A percentile compares a stretch with the other conserved stretches of the same genome.
Conservation (phyloP, 2,888 invertebrate genomes). For the Caenorhabditis sulstoni region DNA sequence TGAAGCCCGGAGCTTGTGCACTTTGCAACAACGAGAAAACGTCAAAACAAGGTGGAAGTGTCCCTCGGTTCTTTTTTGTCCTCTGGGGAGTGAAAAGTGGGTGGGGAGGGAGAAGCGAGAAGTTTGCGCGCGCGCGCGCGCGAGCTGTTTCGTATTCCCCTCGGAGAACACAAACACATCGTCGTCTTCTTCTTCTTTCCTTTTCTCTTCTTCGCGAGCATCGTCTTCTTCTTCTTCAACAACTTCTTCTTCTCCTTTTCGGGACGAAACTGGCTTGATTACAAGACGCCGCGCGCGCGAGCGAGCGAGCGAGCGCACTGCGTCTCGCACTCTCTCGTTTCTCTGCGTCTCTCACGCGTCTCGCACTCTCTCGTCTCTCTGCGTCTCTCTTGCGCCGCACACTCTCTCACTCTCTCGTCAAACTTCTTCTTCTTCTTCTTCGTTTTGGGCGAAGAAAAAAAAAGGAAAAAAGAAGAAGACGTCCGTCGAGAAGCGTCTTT, state of each 20-base stretch:
- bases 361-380: slow-evolving; percentile 11
- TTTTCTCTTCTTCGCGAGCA: neutral
- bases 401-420: slow-evolving; percentile 25
- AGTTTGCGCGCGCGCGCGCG: neutral
- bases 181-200: slow-evolving; percentile 19
- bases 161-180: slow-evolving; percentile 51
- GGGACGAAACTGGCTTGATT: slow-evolving; percentile 59
- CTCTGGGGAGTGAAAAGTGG: too few species aligned
- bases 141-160: slow-evolving; percentile 41
- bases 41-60: too few species aligned
- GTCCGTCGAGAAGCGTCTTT: slow-evolving; percentile 32
- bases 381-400: too few species aligned
- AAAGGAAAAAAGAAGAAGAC: slow-evolving; percentile 18
- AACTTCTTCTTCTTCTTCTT: slow-evolving; percentile 38
- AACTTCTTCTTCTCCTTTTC: slow-evolving; percentile 34
- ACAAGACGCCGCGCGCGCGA: slow-evolving; percentile 30
- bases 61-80: too few species aligned
- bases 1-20: neutral
- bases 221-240: slow-evolving; percentile 36
- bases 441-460: slow-evolving; percentile 4
- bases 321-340: slow-evolving; percentile 6
- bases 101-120: too few species aligned
- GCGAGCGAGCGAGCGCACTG: slow-evolving; percentile 24
- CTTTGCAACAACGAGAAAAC: too few species aligned
- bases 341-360: slow-evolving; percentile 11